These are phyloP conservation scores for Spicauda simplicius DNA, from an alignment of 2,888 invertebrate genomes.

Conservation along the genomic window DNA sequence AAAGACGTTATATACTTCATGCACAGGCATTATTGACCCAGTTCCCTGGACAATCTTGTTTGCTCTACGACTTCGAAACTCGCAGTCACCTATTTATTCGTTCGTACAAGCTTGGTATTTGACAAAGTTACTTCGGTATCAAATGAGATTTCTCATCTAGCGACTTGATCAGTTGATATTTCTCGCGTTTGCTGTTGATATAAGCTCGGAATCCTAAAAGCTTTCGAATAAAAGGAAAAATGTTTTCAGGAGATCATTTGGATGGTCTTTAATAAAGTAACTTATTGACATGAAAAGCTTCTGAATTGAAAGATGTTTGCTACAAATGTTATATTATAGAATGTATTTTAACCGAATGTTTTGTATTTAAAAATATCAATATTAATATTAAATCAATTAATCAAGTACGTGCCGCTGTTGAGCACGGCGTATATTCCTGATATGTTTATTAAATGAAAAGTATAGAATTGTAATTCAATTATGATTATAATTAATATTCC, in stretches of 20 bases:
- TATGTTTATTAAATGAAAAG: no score
- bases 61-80: constrained; percentile 26
- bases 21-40: constrained; percentile 25
- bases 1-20: not conserved
- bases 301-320: no score
- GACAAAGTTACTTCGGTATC: constrained; percentile 19
- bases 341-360: no score
- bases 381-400: no score
- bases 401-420: no score
- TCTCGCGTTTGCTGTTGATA: constrained; percentile 5
- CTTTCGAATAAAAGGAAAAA: constrained; percentile 2
- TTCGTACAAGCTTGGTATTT: constrained; percentile 21
- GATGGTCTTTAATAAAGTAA: not conserved
- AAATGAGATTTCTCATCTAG: constrained; percentile 20
- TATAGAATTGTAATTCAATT: no score
- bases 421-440: no score
- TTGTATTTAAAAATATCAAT: no score
- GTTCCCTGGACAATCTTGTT: constrained; percentile 29
- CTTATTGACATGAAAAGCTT: not conserved
- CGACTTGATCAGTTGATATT: constrained; percentile 15
- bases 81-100: constrained; percentile 24
- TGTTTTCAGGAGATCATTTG: not conserved
- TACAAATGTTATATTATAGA: no score
- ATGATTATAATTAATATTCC: no score
- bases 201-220: constrained; percentile 7